Evolutionary conservation across 1,140 invertebrate genomes (phyloP).

Genomic region (Galleria mellonella): DNA sequence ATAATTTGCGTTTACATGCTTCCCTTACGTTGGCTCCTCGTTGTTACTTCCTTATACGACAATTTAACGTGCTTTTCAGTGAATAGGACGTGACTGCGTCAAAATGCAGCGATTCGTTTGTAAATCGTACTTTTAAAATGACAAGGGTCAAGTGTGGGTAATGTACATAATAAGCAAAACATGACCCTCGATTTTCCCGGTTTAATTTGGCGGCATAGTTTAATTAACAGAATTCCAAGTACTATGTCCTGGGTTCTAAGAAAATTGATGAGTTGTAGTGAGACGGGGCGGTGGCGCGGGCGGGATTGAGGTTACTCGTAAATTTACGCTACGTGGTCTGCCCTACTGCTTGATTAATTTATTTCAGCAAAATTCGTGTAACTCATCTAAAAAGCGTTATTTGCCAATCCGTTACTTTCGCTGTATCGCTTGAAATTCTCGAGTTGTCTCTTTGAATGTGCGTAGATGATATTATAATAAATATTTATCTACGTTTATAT

Average conservation of each 20-base stretch:
- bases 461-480: too few relatives aligned
- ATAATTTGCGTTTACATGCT: too few relatives aligned
- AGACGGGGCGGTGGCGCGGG: slow-evolving; percentile 8
- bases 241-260: slow-evolving; percentile 54
- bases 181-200: slow-evolving; percentile 9
- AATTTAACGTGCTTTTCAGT: too few relatives aligned
- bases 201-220: slow-evolving; percentile 65
- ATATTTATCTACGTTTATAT: too few relatives aligned
- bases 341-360: slow-evolving; percentile 51
- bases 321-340: slow-evolving; percentile 48
- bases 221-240: slow-evolving; percentile 65
- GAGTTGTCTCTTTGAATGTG: neutral
- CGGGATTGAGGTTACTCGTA: slow-evolving; percentile 36
- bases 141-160: neutral
- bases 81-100: too few relatives aligned
- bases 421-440: slow-evolving; percentile 10
- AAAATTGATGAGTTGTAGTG: slow-evolving; percentile 64
- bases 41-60: too few relatives aligned
- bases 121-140: too few relatives aligned
- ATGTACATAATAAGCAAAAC: slow-evolving; percentile 12
- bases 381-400: slow-evolving; percentile 27
- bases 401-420: slow-evolving; percentile 6
- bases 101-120: too few relatives aligned
- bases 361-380: slow-evolving; percentile 29
- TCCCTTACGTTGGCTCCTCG: too few relatives aligned